These are phyloP conservation scores for Aegithalos caudatus DNA, from an alignment of 2,113 vertebrate genomes.

Conservation along the genomic window DNA sequence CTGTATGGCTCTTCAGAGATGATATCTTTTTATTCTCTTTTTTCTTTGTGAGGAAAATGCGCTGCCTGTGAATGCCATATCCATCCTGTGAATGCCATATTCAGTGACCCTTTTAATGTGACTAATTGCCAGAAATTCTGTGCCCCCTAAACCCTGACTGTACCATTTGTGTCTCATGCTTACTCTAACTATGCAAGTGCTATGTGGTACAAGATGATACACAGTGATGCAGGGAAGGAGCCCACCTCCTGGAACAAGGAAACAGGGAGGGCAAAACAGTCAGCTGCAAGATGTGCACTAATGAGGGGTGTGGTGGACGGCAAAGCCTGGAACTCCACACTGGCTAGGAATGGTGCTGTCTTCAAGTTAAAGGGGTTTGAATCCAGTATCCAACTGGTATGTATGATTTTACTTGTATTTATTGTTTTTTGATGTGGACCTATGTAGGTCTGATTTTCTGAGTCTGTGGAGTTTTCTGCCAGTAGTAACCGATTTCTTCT, in stretches of 20 bases:
- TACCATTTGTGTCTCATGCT: neutral
- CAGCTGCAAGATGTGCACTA: fast-evolving
- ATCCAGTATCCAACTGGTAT: neutral
- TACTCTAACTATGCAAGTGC: neutral
- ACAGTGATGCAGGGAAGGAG: neutral
- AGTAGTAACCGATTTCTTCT: too few species aligned
- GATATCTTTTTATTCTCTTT: neutral
- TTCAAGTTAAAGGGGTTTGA: neutral
- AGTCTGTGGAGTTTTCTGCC: too few species aligned
- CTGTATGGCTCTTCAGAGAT: neutral
- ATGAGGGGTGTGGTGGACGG: neutral
- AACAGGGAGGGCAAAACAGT: neutral
- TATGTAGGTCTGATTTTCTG: too few species aligned
- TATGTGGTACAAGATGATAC: neutral
- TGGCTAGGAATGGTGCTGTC: neutral
- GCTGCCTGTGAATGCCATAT: neutral
- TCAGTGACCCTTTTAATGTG: neutral
- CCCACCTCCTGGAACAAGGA: neutral
- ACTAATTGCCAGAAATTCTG: neutral
- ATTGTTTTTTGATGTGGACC: neutral
- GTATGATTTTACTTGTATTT: neutral
- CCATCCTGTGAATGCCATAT: neutral
- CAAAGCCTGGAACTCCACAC: neutral
- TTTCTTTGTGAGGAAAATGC: neutral
- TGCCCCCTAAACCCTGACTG: neutral